phyloP scores from a whole-genome alignment of 2,888 invertebrate genomes.

The Conomelus anceps region DNA sequence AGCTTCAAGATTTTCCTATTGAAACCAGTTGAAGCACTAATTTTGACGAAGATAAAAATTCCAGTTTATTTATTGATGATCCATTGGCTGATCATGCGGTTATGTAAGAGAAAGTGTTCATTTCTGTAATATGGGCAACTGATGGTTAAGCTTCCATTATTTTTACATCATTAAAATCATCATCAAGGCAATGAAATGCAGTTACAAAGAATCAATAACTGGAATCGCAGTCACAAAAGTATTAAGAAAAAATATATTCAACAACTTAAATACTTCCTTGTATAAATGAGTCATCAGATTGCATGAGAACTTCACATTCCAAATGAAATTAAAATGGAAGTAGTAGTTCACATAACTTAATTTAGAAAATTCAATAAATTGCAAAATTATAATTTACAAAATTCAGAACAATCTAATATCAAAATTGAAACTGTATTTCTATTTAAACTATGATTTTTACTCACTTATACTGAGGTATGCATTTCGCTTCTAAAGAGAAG shows the following conservation, averaged over 20 bases:
- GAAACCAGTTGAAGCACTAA: neutral
- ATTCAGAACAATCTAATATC: no score
- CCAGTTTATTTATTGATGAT: neutral
- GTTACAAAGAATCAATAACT: no score
- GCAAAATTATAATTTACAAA: no score
- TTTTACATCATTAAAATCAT: neutral
- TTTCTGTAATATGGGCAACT: neutral
- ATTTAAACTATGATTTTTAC: no score
- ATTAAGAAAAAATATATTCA: neutral
- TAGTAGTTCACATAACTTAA: no score
- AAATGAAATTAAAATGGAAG: no score
- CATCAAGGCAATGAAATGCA: neutral
- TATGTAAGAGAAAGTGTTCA: neutral
- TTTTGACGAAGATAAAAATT: neutral
- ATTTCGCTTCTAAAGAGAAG: no score
- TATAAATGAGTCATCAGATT: neutral
- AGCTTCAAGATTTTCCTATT: neutral
- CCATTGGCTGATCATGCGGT: neutral
- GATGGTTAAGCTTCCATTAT: neutral
- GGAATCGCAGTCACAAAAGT: neutral
- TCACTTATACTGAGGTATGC: no score
- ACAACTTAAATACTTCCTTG: neutral
- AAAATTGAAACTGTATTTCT: no score
- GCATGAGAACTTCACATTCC: neutral
- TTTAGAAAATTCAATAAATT: no score